phyloP scores from a whole-genome alignment of 2,888 invertebrate species.

The Julus scanicus region DNA sequence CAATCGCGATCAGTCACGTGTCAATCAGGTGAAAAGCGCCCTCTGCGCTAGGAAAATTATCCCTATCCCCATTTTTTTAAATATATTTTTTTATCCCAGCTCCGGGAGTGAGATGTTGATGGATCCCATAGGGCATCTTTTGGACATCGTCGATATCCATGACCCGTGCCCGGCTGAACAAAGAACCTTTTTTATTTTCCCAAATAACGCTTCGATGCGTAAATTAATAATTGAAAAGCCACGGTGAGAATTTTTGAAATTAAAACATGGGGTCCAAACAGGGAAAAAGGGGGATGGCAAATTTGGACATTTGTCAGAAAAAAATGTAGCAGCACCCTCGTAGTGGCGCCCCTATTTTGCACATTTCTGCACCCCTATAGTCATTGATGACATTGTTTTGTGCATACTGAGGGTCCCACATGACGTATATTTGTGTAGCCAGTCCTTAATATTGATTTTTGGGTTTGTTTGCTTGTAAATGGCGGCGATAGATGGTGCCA shows the following conservation, averaged over 20 bases:
- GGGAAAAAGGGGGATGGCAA: background rate
- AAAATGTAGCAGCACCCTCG: background rate
- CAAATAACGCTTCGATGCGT: constrained; percentile 36
- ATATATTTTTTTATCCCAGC: background rate
- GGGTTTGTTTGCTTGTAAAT: background rate
- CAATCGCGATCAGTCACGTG: constrained; percentile 37
- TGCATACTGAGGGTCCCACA: background rate
- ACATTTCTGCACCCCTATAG: background rate
- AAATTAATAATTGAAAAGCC: constrained; percentile 39
- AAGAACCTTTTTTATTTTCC: background rate
- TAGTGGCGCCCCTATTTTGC: background rate
- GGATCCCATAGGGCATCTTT: constrained; percentile 7
- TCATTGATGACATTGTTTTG: background rate
- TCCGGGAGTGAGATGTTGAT: background rate
- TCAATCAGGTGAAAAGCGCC: constrained; percentile 37
- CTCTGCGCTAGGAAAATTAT: background rate
- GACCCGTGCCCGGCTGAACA: background rate
- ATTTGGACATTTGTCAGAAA: background rate
- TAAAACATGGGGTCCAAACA: background rate
- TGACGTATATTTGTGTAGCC: background rate
- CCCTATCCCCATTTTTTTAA: background rate
- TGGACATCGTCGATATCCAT: constrained; percentile 11
- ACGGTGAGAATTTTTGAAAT: background rate
- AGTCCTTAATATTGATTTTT: background rate
- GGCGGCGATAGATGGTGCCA: background rate